These are phyloP conservation scores for Megaustenia siamemsis DNA, from an alignment of 2,888 invertebrate genomes.

Conservation along the genomic window DNA sequence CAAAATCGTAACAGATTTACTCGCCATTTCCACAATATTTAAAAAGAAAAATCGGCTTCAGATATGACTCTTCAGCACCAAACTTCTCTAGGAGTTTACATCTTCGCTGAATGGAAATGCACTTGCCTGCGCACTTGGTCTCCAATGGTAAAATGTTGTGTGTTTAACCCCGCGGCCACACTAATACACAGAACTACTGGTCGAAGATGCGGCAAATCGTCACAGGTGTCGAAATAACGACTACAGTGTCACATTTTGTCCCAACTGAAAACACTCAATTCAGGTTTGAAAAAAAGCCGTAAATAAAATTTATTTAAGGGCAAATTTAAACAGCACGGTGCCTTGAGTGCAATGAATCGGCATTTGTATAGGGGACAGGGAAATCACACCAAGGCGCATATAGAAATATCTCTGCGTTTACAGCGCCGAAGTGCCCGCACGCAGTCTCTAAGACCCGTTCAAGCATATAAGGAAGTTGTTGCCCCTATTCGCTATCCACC, in stretches of 20 bases:
- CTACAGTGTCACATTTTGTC: constrained; percentile 10
- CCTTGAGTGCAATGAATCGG: background rate
- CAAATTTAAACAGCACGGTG: constrained; percentile 39
- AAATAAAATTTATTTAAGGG: constrained; percentile 43
- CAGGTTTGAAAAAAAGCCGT: constrained; percentile 10
- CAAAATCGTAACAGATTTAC: too few species aligned
- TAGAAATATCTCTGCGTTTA: background rate
- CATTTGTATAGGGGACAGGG: constrained; percentile 11
- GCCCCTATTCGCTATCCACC: background rate
- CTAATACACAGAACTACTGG: background rate
- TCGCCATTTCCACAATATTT: too few species aligned
- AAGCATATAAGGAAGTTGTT: background rate
- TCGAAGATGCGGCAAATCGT: background rate
- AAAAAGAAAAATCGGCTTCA: too few species aligned
- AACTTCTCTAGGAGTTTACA: constrained; percentile 12
- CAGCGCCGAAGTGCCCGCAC: background rate
- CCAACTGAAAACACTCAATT: constrained; percentile 35
- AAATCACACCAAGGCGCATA: background rate
- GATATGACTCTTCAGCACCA: background rate
- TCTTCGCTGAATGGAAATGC: constrained; percentile 36
- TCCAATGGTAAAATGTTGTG: constrained; percentile 26
- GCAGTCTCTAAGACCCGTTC: background rate
- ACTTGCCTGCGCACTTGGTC: constrained; percentile 10
- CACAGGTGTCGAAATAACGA: constrained; percentile 36
- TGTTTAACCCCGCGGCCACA: constrained; percentile 34